These are phyloP conservation scores for Allobates femoralis DNA, from an alignment of 2,797 vertebrate genomes.

Conservation along the genomic window DNA sequence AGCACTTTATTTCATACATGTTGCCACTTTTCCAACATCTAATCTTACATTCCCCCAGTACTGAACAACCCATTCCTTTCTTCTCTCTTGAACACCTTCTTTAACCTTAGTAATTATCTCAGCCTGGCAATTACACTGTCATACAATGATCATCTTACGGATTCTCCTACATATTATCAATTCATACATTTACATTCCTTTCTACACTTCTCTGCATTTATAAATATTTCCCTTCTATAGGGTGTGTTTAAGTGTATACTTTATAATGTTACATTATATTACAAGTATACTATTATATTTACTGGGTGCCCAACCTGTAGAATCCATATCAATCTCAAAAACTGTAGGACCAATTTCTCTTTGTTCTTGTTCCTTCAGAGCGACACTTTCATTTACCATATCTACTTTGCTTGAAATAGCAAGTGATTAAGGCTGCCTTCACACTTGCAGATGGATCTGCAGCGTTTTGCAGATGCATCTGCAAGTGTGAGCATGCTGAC, in stretches of 20 bases:
- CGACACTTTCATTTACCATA: not conserved
- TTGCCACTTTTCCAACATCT: not conserved
- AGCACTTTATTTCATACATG: not conserved
- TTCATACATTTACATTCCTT: not conserved
- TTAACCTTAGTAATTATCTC: constrained; percentile 7
- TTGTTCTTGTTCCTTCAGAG: not conserved
- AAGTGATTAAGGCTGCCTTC: not conserved
- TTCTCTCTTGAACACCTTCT: not conserved
- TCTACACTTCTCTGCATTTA: not conserved
- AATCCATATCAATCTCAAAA: not conserved
- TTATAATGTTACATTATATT: not conserved
- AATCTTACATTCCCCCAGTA: not conserved
- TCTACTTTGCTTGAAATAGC: not conserved
- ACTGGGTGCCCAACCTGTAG: not conserved
- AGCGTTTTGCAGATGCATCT: no score
- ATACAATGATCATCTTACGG: not conserved
- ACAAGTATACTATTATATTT: not conserved
- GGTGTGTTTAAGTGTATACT: not conserved
- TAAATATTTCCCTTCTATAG: not conserved
- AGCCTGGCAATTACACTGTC: not conserved
- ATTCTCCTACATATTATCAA: not conserved
- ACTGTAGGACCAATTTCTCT: not conserved
- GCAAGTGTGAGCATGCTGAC: no score
- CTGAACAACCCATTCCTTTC: not conserved
- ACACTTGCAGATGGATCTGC: no score